Evolutionary conservation across 2,797 vertebrate genomes (phyloP).

Genomic region (Chrosomus eos): DNA sequence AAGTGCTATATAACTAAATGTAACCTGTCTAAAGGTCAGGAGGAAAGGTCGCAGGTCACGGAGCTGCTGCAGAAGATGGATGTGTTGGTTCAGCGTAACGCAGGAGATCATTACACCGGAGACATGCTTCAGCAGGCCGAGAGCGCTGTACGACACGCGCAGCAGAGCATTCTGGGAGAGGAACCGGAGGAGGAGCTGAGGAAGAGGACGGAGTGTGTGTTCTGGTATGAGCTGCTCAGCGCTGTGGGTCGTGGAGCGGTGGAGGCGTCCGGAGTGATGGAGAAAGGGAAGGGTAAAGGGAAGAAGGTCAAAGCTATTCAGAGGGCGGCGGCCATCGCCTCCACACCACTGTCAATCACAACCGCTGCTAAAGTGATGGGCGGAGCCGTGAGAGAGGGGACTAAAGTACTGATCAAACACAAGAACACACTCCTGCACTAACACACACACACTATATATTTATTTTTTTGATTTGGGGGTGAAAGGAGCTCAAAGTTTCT

Average conservation of each 20-base stretch:
- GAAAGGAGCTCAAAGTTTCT: background rate
- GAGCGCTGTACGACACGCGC: slow-evolving; percentile 60
- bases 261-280: slow-evolving; percentile 75
- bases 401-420: slow-evolving; percentile 78
- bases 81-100: slow-evolving; percentile 66
- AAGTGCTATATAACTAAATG: background rate
- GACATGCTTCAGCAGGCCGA: slow-evolving; percentile 71
- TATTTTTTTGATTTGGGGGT: background rate
- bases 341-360: slow-evolving; percentile 72
- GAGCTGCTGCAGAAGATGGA: slow-evolving; percentile 75
- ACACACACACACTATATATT: background rate
- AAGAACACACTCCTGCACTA: slow-evolving; percentile 69
- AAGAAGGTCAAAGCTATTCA: slow-evolving; percentile 75
- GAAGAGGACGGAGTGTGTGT: slow-evolving; percentile 73
- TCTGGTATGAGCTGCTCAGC: slow-evolving; percentile 78
- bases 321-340: slow-evolving; percentile 73
- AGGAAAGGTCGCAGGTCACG: slow-evolving; percentile 63
- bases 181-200: slow-evolving; percentile 58
- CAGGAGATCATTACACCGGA: slow-evolving; percentile 69
- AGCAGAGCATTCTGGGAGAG: slow-evolving; percentile 65
- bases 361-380: slow-evolving; percentile 74
- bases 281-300: slow-evolving; percentile 74
- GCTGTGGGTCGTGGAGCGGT: slow-evolving; percentile 77
- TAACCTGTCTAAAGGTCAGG: background rate
- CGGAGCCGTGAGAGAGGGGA: slow-evolving; percentile 78